Conservation (phyloP, 2,888 invertebrate genomes). For the Napeogenes inachia region DNA sequence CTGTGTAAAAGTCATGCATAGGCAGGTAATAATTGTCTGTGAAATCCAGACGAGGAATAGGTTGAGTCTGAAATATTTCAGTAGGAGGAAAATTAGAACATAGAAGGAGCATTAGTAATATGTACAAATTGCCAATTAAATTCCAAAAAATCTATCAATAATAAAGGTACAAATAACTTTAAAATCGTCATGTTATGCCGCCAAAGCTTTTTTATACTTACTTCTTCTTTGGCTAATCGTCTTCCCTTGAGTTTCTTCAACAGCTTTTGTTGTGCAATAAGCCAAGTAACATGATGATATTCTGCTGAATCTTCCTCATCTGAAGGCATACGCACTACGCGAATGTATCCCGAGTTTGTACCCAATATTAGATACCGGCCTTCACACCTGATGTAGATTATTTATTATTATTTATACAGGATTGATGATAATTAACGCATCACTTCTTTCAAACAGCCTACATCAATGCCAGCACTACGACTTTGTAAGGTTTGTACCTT, state of each 20-base stretch:
- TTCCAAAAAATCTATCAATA: no score
- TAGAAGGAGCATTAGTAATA: no score
- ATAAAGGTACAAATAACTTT: no score
- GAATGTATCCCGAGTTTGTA: slow-evolving; percentile 63
- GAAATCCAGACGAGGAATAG: slow-evolving; percentile 64
- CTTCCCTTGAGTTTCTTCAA: slow-evolving; percentile 64
- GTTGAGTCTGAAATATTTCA: slow-evolving; percentile 49
- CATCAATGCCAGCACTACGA: no score
- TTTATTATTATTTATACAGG: neutral
- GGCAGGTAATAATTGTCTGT: slow-evolving; percentile 81
- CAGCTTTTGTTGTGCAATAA: slow-evolving; percentile 49
- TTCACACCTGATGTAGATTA: slow-evolving; percentile 48
- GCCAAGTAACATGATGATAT: slow-evolving; percentile 49
- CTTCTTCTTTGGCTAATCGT: slow-evolving; percentile 66
- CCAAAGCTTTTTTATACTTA: slow-evolving; percentile 18
- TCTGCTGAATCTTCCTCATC: slow-evolving; percentile 57
- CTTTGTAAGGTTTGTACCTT: no score
- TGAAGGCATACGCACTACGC: slow-evolving; percentile 59
- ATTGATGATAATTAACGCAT: neutral
- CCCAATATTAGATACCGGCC: slow-evolving; percentile 56
- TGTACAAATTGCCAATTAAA: no score
- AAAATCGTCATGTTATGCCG: no score
- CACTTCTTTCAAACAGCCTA: no score
- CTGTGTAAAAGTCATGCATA: slow-evolving; percentile 86
- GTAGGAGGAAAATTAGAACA: neutral